A percentile compares a stretch with the other conserved stretches of the same genome.
phyloP scores from a whole-genome alignment of 2,113 vertebrate genomes.

The Entelurus aequoreus region DNA sequence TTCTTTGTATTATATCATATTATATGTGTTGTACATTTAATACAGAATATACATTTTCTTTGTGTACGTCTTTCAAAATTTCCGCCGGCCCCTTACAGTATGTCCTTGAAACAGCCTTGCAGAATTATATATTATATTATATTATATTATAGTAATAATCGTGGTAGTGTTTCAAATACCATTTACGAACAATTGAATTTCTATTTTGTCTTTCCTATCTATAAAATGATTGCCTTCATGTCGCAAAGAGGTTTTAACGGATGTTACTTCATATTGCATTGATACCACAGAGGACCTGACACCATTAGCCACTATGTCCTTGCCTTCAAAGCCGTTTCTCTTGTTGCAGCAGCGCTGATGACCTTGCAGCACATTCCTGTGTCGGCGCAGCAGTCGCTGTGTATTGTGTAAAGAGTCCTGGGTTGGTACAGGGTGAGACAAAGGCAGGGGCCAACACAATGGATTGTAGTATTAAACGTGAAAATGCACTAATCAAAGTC shows the following conservation, averaged over 20 bases:
- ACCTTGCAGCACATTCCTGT: constrained; percentile 57
- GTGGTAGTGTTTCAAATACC: no score
- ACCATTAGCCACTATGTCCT: constrained; percentile 42
- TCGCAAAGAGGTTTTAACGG: background rate
- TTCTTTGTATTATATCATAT: no score
- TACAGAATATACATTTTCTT: no score
- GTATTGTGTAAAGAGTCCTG: constrained; percentile 43
- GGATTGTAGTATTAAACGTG: constrained; percentile 55
- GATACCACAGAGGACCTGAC: constrained; percentile 25
- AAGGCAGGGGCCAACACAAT: constrained; percentile 35
- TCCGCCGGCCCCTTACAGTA: no score
- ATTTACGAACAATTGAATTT: background rate
- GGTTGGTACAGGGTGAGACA: constrained; percentile 20
- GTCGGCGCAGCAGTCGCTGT: constrained; percentile 50
- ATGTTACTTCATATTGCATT: background rate
- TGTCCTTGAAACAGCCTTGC: no score
- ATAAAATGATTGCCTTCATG: background rate
- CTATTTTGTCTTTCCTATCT: background rate
- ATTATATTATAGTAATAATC: no score
- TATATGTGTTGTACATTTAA: no score
- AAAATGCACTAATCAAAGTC: constrained; percentile 39
- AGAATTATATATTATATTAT: no score
- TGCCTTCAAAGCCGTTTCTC: constrained; percentile 35
- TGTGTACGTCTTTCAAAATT: no score
- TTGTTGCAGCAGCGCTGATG: constrained; percentile 40